Evolutionary conservation across 2,888 invertebrate genomes (phyloP), one percentile per base, ranked within the genome.

Genomic region (Dugesia japonica): DNA sequence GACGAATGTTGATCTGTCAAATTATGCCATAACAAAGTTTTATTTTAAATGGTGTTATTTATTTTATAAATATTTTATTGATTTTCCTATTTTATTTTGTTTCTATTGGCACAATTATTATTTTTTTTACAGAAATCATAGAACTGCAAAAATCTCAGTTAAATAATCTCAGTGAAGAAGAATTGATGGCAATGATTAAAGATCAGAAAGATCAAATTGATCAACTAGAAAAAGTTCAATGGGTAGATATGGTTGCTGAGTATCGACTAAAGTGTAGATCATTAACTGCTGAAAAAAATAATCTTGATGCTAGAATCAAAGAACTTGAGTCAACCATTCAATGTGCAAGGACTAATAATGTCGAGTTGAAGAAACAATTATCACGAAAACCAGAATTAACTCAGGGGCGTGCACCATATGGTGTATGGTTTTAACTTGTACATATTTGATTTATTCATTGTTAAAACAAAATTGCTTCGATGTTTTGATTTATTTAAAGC

Each of bases 201-300:
- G 56, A 56, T 20, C 56, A 56, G n/a, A 56, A 56, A 56, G 56
- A 56, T 13, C 56, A 56, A 23, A 56, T 56, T n/a, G 56, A 56
- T 20, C 56, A 13, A 23, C n/a, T 56, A n/a, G 56, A 56, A 23
- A 56, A 56, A 56, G 23, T 23, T 4, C 56, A 56, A 56, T 56
- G 56, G 56, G n/a, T 23, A 4, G 56, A 56, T 20, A 7, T 56
- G 23, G 56, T 56, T 4, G 56, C 56, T 13, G 56, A 56, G 17
- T 56, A 56, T n/a, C 56, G 56, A 56, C n/a, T 7, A n/a, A 56
- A 56, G n/a, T n/a, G 56, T 20, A 4, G 56, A n/a, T n/a, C 56
- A 56, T n/a, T 56, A 9, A n/a, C 56, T n/a, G n/a, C 23, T 7
- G 56, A 56, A 1, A 56, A 56, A n/a, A 56, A 1, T 4, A 23